These are phyloP conservation scores for Anas platyrhynchos DNA, from an alignment of 2,113 vertebrate species.

Conservation along the genomic window DNA sequence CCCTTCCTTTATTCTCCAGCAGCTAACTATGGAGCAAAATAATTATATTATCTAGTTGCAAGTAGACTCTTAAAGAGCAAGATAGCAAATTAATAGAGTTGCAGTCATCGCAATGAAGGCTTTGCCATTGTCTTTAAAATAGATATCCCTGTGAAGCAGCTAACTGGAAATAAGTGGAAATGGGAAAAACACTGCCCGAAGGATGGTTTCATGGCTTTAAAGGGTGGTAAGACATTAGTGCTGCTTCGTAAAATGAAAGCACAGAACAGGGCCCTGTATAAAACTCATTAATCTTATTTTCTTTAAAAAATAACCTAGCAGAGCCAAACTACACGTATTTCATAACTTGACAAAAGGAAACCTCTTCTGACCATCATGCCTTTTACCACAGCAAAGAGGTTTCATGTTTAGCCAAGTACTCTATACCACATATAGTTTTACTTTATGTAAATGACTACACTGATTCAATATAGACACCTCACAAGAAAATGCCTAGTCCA, in stretches of 20 bases:
- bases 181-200: background rate
- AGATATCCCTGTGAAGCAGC: background rate
- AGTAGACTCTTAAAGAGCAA: slow-evolving; percentile 33
- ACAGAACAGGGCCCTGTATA: background rate
- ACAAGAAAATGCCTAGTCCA: background rate
- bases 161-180: slow-evolving; percentile 37
- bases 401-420: background rate
- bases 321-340: background rate
- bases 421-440: background rate
- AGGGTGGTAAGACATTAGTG: background rate
- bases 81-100: slow-evolving; percentile 53
- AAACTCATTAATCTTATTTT: background rate
- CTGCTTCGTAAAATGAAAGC: background rate
- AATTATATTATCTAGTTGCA: slow-evolving; percentile 55
- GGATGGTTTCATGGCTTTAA: background rate
- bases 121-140: slow-evolving; percentile 32
- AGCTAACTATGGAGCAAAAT: slow-evolving; percentile 45
- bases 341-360: background rate
- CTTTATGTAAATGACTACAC: background rate
- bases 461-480: background rate
- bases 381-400: background rate
- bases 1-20: background rate
- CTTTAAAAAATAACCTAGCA: background rate
- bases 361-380: background rate
- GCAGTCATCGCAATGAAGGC: background rate